A percentile compares a stretch with the other conserved stretches of the same genome.
Evolutionary conservation across 2,797 vertebrate genomes (phyloP).

Genomic region (Gallirallus australis): DNA sequence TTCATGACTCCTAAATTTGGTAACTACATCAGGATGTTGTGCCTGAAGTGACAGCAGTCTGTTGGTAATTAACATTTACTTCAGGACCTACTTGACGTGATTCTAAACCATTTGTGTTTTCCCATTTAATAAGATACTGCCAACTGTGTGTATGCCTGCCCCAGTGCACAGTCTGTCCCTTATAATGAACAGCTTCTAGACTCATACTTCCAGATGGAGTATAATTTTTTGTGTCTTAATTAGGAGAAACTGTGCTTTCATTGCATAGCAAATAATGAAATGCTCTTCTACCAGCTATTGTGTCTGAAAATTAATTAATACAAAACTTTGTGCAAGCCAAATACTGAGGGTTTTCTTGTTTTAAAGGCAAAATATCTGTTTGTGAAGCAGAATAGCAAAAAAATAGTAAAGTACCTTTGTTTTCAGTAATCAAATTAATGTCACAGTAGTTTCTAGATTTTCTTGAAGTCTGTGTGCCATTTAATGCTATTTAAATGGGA

Average conservation of each 20-base stretch:
- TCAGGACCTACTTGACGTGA: not conserved
- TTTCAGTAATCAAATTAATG: not conserved
- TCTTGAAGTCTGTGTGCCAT: not conserved
- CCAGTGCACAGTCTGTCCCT: not conserved
- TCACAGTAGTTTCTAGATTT: not conserved
- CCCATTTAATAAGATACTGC: slow-evolving; percentile 11
- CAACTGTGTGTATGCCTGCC: not conserved
- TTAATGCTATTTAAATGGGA: not conserved
- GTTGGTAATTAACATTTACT: slow-evolving; percentile 51
- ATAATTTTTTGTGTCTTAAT: slow-evolving; percentile 17
- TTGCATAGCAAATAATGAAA: slow-evolving; percentile 23
- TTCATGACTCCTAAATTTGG: slow-evolving; percentile 25
- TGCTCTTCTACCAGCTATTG: slow-evolving; percentile 13
- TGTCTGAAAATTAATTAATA: slow-evolving; percentile 6
- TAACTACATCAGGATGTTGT: not conserved
- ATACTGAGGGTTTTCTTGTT: not conserved
- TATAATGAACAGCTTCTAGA: slow-evolving; percentile 28
- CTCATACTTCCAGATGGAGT: slow-evolving; percentile 2
- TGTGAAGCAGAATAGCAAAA: not conserved
- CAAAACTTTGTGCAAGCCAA: not conserved
- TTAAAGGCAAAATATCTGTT: not conserved
- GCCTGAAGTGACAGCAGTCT: not conserved
- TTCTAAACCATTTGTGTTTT: slow-evolving; percentile 11
- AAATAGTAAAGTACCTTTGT: not conserved
- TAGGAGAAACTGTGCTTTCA: slow-evolving; percentile 42